These are phyloP conservation scores for Halcyon leucocephala DNA, from an alignment of 2,797 vertebrate species.

Conservation along the genomic window DNA sequence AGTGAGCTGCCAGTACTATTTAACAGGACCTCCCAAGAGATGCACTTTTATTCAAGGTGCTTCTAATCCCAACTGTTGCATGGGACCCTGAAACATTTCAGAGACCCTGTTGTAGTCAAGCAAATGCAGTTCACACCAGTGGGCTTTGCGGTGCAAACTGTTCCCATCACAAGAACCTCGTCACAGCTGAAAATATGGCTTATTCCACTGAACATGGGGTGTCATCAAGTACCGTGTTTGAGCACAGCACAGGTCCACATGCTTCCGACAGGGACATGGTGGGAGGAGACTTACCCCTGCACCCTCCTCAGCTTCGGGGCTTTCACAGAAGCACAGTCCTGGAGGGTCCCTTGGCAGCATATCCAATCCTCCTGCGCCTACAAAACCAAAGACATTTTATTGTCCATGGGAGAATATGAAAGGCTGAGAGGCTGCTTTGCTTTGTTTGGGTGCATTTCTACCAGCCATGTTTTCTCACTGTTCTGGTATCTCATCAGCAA, in stretches of 20 bases:
- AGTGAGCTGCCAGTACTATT: neutral
- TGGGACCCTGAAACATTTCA: rapidly evolving
- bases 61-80: rapidly evolving
- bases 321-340: conserved; percentile 3
- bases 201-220: rapidly evolving
- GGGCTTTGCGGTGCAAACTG: neutral
- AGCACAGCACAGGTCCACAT: neutral
- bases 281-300: conserved; percentile 60
- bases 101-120: rapidly evolving
- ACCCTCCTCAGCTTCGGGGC: neutral
- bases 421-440: neutral
- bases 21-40: neutral
- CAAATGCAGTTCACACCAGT: neutral
- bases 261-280: neutral
- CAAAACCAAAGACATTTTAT: conserved; percentile 59
- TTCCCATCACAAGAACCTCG: neutral
- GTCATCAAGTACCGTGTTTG: neutral
- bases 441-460: neutral
- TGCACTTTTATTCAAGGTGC: neutral
- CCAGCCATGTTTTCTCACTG: rapidly evolving
- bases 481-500: neutral
- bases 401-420: neutral
- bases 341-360: neutral
- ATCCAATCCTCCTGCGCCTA: conserved; percentile 27
- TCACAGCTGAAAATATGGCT: neutral